Evolutionary conservation across 92 coral and sea anemone genomes (phyloP).

Genomic region (Heteractis magnifica): DNA sequence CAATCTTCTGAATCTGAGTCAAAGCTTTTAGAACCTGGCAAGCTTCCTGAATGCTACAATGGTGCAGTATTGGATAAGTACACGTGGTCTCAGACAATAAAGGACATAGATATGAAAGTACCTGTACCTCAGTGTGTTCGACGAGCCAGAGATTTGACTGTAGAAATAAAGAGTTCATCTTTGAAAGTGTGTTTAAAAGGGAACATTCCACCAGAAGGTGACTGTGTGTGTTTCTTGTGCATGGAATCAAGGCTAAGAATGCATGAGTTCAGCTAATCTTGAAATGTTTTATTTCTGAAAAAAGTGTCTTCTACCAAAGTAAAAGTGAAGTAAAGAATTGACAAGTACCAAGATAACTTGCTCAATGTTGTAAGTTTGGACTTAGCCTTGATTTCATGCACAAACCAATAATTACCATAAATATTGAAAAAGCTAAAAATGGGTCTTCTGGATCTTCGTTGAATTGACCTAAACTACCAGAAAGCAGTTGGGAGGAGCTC

Average conservation of each 20-base stretch:
- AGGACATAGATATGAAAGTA: slow-evolving; percentile 81
- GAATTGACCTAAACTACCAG: too few relatives aligned
- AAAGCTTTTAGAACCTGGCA: slow-evolving; percentile 71
- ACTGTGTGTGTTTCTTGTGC: background rate
- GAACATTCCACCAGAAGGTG: slow-evolving; percentile 65
- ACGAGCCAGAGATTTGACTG: slow-evolving; percentile 86
- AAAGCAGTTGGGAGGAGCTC: too few relatives aligned
- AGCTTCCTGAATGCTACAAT: slow-evolving; percentile 87
- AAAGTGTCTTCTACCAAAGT: too few relatives aligned
- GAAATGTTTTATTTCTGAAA: too few relatives aligned
- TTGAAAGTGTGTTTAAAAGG: slow-evolving; percentile 82
- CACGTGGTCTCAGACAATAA: slow-evolving; percentile 92
- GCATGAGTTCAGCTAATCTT: too few relatives aligned
- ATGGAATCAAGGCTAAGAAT: background rate
- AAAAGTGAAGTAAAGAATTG: too few relatives aligned
- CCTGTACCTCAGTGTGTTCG: slow-evolving; percentile 74
- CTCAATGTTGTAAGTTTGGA: background rate
- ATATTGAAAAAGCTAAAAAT: too few relatives aligned
- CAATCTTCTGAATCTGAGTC: slow-evolving; percentile 35
- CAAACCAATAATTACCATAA: too few relatives aligned
- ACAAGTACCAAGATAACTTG: background rate
- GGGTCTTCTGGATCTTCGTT: too few relatives aligned
- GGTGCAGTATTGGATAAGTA: slow-evolving; percentile 88
- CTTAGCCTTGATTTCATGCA: too few relatives aligned
- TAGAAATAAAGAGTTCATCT: slow-evolving; percentile 71